phyloP scores from a whole-genome alignment of 1,140 invertebrate species.

The Copidosoma floridanum region DNA sequence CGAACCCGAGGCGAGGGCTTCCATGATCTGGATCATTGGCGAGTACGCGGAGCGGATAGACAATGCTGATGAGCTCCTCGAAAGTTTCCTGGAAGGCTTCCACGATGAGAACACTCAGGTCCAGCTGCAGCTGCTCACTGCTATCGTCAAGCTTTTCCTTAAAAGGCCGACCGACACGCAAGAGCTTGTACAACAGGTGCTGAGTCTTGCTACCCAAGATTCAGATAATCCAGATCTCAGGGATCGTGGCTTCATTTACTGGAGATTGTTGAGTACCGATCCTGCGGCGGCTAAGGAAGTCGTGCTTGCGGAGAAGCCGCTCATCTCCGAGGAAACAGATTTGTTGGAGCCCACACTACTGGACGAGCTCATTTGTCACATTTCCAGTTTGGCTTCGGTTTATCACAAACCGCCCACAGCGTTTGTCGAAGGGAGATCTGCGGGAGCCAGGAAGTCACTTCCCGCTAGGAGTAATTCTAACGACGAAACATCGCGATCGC shows the following conservation, averaged over 20 bases:
- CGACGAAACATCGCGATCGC: constrained; percentile 51
- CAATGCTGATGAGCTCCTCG: constrained; percentile 97
- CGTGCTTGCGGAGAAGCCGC: constrained; percentile 98
- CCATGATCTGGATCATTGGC: constrained; percentile 99
- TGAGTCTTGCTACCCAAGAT: constrained; percentile 93
- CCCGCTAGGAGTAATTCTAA: constrained; percentile 60
- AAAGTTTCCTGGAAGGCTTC: constrained; percentile 99
- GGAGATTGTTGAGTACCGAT: constrained; percentile 97
- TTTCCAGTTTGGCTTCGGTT: constrained; percentile 96
- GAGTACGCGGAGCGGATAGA: constrained; percentile 99
- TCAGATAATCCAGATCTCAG: constrained; percentile 99
- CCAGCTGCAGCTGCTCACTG: constrained; percentile 93
- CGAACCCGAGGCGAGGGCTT: constrained; percentile 97
- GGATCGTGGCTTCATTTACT: constrained; percentile 99
- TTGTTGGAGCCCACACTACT: constrained; percentile 95
- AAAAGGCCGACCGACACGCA: constrained; percentile 98
- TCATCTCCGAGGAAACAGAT: constrained; percentile 99
- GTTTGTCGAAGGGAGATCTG: constrained; percentile 90
- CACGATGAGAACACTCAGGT: constrained; percentile 99
- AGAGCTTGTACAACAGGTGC: constrained; percentile 93
- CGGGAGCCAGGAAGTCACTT: constrained; percentile 67
- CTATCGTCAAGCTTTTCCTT: constrained; percentile 97
- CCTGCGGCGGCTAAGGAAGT: constrained; percentile 98
- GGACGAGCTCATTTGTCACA: constrained; percentile 99
- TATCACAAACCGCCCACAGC: constrained; percentile 99